Percentiles rank a stretch among this genome's conserved stretches.
Conservation (phyloP, 1,140 invertebrate genomes). For the Uloborus diversus region DNA sequence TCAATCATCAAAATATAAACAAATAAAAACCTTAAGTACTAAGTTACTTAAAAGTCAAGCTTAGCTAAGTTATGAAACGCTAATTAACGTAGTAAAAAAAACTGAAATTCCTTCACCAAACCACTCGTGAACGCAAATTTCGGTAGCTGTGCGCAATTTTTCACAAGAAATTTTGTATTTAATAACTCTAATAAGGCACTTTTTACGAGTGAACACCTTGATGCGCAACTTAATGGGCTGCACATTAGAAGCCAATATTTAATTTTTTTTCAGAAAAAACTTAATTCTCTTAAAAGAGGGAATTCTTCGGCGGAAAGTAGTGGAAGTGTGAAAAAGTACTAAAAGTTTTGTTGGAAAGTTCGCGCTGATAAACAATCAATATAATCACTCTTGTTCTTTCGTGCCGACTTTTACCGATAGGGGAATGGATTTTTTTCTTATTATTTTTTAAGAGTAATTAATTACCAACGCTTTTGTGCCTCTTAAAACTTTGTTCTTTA, state of each 20-base stretch:
- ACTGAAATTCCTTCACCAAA: too few species aligned
- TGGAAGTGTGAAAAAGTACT: background rate
- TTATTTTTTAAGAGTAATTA: slow-evolving; percentile 54
- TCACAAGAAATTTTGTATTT: too few species aligned
- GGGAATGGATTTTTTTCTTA: slow-evolving; percentile 44
- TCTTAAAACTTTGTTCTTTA: slow-evolving; percentile 50
- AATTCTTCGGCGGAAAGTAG: slow-evolving; percentile 24
- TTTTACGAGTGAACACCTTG: too few species aligned
- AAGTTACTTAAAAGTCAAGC: too few species aligned
- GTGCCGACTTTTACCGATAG: slow-evolving; percentile 48
- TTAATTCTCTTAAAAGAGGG: slow-evolving; percentile 40
- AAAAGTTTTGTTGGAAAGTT: slow-evolving; percentile 49
- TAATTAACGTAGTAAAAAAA: too few species aligned
- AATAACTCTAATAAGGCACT: too few species aligned
- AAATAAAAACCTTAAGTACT: too few species aligned
- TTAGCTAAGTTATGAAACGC: too few species aligned
- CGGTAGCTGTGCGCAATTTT: too few species aligned
- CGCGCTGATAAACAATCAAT: slow-evolving; percentile 52
- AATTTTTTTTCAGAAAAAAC: slow-evolving; percentile 43
- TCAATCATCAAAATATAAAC: too few species aligned
- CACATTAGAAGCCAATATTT: slow-evolving; percentile 54
- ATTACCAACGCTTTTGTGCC: slow-evolving; percentile 51
- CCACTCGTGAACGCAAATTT: too few species aligned
- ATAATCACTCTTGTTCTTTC: slow-evolving; percentile 54
- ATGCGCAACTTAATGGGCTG: slow-evolving; percentile 45